phyloP scores from a whole-genome alignment of 1,140 invertebrate species.

The Aphaenogaster rudis region DNA sequence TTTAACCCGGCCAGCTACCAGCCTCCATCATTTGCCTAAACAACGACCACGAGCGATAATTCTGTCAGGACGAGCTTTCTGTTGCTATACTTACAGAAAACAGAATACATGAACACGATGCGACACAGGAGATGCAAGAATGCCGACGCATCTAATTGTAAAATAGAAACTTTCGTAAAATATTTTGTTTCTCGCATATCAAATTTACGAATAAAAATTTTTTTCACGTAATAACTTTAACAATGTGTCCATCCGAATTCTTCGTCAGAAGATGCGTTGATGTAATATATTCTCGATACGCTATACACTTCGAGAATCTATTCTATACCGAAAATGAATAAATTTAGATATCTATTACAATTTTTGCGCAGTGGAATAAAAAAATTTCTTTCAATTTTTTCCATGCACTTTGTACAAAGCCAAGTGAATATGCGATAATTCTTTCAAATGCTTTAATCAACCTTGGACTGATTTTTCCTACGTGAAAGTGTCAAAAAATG shows the following conservation, averaged over 20 bases:
- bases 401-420: not conserved
- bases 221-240: not conserved
- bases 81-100: not conserved
- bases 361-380: not conserved
- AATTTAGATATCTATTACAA: not conserved
- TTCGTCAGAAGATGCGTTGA: not conserved
- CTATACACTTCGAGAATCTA: not conserved
- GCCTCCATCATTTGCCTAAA: conserved; percentile 29
- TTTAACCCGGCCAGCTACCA: not conserved
- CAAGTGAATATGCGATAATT: not conserved
- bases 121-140: not conserved
- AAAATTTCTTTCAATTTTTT: not conserved
- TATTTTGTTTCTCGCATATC: not conserved
- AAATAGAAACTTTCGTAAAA: not conserved
- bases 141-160: not conserved
- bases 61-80: conserved; percentile 12
- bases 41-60: not conserved
- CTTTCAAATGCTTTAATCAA: not conserved
- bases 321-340: not conserved
- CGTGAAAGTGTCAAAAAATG: not conserved
- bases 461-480: not conserved
- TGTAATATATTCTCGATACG: not conserved
- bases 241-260: not conserved
- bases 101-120: conserved; percentile 1
- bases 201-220: not conserved